Conservation (phyloP, 2,797 vertebrate species). For the Sylvia borin region DNA sequence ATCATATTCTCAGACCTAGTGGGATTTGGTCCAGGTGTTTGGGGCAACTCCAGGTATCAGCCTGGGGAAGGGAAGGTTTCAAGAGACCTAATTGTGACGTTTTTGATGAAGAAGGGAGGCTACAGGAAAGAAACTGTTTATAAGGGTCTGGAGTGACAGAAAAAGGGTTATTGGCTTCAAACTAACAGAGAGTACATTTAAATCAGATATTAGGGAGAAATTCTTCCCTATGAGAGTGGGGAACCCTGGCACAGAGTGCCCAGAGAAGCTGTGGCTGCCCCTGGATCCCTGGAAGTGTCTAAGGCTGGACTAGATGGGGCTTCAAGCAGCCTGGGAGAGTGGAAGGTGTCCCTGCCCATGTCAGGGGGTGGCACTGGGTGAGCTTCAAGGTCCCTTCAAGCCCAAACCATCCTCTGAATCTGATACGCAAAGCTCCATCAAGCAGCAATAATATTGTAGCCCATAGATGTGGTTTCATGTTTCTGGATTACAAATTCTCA, state of each 20-base stretch:
- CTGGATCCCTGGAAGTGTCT: background rate
- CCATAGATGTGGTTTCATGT: background rate
- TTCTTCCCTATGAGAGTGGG: accelerated
- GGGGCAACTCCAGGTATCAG: background rate
- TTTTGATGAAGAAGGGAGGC: background rate
- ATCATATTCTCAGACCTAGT: background rate
- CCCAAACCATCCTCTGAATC: background rate
- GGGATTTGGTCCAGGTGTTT: background rate
- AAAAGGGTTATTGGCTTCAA: background rate
- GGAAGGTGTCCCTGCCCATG: background rate
- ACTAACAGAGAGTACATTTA: background rate
- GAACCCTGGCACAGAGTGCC: background rate
- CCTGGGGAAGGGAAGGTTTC: background rate
- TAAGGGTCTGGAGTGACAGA: background rate
- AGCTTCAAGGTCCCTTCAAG: accelerated
- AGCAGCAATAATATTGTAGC: background rate
- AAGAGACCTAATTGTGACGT: no score
- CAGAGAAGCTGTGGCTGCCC: background rate
- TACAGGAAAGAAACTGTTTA: background rate
- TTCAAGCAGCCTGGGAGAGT: background rate
- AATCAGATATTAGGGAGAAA: no score
- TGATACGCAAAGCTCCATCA: background rate
- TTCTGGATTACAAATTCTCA: background rate
- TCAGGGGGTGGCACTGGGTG: accelerated
- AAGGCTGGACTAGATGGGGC: background rate